Evolutionary conservation across 2,888 invertebrate species (phyloP).

Genomic region (Antitype chi): DNA sequence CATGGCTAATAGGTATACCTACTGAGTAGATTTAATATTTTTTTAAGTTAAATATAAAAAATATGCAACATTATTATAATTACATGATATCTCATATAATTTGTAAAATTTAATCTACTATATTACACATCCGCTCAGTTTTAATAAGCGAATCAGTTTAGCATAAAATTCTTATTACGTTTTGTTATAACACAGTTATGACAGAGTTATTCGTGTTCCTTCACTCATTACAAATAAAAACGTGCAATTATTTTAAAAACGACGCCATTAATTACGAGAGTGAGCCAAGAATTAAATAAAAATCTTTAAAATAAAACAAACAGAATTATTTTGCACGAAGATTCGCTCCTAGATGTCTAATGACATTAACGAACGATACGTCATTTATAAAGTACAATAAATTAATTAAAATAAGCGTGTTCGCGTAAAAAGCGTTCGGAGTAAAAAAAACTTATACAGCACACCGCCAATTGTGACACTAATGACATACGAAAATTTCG

Average conservation of each 20-base stretch:
- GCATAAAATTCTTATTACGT: constrained; percentile 63
- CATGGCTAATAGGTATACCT: background rate
- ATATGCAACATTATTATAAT: constrained; percentile 21
- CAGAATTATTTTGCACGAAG: constrained; percentile 42
- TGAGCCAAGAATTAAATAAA: constrained; percentile 45
- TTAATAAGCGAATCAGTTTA: constrained; percentile 55
- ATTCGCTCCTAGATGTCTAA: constrained; percentile 30
- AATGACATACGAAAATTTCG: constrained; percentile 68
- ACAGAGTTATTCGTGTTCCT: constrained; percentile 66
- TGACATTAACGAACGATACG: constrained; percentile 54
- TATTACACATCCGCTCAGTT: constrained; percentile 32
- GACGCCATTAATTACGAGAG: constrained; percentile 61
- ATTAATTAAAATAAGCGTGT: constrained; percentile 65
- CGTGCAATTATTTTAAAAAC: constrained; percentile 66
- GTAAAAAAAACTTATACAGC: constrained; percentile 54
- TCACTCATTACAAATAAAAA: constrained; percentile 66
- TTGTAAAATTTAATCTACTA: constrained; percentile 39
- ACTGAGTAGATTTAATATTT: background rate
- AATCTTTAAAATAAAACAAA: constrained; percentile 46
- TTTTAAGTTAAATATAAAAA: constrained; percentile 1
- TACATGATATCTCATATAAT: constrained; percentile 27
- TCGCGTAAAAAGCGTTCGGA: constrained; percentile 34
- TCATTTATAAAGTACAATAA: constrained; percentile 62
- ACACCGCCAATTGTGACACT: constrained; percentile 64
- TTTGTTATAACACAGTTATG: constrained; percentile 62